Base-by-base conservation (phyloP, 2,888 invertebrate species). In the Catonia carolina region DNA sequence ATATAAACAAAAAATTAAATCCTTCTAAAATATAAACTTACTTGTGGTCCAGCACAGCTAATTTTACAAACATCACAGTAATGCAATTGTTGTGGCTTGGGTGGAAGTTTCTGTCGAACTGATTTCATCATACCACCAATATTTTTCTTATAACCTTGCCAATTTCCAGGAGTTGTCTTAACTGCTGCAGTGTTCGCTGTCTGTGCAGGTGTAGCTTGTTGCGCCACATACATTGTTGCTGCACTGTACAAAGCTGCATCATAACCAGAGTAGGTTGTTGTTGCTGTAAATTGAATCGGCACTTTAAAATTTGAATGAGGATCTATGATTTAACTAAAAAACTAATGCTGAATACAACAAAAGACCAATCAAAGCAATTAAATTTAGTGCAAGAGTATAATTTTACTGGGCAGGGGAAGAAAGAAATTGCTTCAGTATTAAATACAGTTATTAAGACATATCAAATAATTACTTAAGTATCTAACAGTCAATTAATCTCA, bases 31-130 rank as follows among this genome's bases (percentile, higher is more conserved):
- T n/a, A n/a, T n/a, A 41, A 15, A 60, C 53, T 53, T 62, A 84
- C 84, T 80, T 91, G 91, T 2, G 92, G 92, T 0, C 94, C 94
- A 62, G 93, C 94, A 74, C 94, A 97, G 69, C 95, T 96, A 69
- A 98, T 97, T 75, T 98, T 97, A 75, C 99, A 99, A 12, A 97
- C 94, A 73, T 99, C 97, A 73, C 98, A 99, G 75, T 97, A 99
- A 74, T 96, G 96, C 63, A 97, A 77, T 71, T 94, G 92, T 71
- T 93, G 92, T 27, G 92, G 89, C 69, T 92, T 90, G 15, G 92
- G 91, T 56, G 91, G 88, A 23, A 85, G 86, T 74, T 88, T 89
- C 61, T 83, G 81, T 50, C 84, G 78, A 70, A 84, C 81, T 68
- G 78, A 76, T 71, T 81, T 80, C 71, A 63, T 68, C 67, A 63